Conservation (phyloP, 1,140 invertebrate species). For the Trypoxylus dichotomus region DNA sequence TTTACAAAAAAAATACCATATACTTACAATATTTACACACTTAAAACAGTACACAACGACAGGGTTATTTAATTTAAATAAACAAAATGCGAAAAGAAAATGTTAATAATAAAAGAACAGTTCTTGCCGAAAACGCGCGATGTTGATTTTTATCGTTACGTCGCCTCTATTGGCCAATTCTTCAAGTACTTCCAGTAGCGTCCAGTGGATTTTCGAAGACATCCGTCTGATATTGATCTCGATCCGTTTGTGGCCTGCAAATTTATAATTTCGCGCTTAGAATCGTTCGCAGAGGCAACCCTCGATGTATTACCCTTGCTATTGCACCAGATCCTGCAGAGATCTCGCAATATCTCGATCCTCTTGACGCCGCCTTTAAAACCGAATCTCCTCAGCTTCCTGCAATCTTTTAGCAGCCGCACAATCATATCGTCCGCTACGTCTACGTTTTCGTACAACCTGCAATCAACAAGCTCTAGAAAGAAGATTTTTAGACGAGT, state of each 20-base stretch:
- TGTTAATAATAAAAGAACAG: slow-evolving; percentile 21
- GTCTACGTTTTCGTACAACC: slow-evolving; percentile 27
- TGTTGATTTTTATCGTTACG: slow-evolving; percentile 17
- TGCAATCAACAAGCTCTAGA: slow-evolving; percentile 23
- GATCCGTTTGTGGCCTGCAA: not conserved
- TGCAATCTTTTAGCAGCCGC: not conserved
- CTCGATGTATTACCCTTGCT: not conserved
- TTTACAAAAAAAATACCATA: not conserved
- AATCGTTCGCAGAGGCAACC: not conserved
- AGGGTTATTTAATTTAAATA: too few species aligned
- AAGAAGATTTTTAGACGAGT: slow-evolving; percentile 1
- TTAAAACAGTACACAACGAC: not conserved
- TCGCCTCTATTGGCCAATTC: not conserved
- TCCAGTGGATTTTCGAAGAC: not conserved
- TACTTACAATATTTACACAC: not conserved
- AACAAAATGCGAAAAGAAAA: too few species aligned
- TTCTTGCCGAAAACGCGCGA: not conserved
- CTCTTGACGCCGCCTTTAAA: slow-evolving; percentile 4
- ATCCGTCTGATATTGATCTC: slow-evolving; percentile 15
- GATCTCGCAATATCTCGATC: not conserved
- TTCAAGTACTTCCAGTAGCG: not conserved
- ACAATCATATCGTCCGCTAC: not conserved
- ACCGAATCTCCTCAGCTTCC: not conserved
- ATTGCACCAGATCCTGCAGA: slow-evolving; percentile 18
- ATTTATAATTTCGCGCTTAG: not conserved